A percentile compares a stretch with the other conserved stretches of the same genome.
Conservation (phyloP, 92 coral and sea anemone genomes). For the Siderastrea radians region DNA sequence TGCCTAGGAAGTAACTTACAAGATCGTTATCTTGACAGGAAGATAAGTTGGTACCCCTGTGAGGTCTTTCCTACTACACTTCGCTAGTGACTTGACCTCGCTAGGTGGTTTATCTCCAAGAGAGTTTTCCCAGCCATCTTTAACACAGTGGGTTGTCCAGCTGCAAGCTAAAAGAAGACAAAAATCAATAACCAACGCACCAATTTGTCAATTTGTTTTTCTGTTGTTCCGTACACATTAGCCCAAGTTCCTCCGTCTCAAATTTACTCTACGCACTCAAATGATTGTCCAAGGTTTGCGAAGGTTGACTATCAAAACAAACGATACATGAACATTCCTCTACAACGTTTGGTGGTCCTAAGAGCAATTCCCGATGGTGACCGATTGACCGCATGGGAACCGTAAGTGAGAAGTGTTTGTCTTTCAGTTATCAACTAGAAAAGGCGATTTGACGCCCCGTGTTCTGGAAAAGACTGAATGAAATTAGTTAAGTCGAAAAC, state of each 20-base stretch:
- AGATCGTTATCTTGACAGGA: constrained; percentile 63
- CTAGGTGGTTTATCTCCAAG: constrained; percentile 51
- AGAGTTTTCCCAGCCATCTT: constrained; percentile 69
- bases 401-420: no score
- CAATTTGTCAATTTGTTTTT: no score
- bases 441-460: not conserved
- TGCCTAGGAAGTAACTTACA: constrained; percentile 64
- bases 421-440: no score
- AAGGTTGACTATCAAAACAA: no score
- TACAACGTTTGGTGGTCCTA: no score
- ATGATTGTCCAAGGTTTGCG: no score
- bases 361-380: not conserved
- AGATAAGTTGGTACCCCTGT: constrained; percentile 76
- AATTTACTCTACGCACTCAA: no score
- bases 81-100: constrained; percentile 36
- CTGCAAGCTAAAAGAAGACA: constrained; percentile 65
- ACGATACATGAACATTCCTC: no score
- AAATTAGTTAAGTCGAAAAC: not conserved
- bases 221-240: no score
- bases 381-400: no score
- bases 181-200: no score
- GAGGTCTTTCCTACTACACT: constrained; percentile 61
- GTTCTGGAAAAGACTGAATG: not conserved
- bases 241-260: no score
- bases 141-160: constrained; percentile 75